Evolutionary conservation across 1,140 invertebrate genomes (phyloP), one percentile per base, ranked within the genome.

Genomic region (Chionoecetes opilio): DNA sequence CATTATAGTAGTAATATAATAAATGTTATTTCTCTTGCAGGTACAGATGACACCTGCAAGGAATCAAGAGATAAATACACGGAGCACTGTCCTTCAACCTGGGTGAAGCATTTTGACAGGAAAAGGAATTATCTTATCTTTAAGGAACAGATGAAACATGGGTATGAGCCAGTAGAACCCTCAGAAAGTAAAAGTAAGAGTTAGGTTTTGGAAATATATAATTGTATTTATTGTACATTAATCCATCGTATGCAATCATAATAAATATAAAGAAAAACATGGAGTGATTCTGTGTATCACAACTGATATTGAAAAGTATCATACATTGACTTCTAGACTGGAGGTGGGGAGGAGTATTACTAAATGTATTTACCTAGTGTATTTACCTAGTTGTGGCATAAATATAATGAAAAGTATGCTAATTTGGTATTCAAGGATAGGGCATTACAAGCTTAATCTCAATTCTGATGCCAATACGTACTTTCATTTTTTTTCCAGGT

Each of bases 51-150:
- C 34, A 90, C 6, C 29, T 94, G 93, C 63, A 90, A 94, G 35
- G 93, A 94, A 82, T 29, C 37, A 37, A 75, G 93, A 89, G 82
- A 88, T 14, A 38, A 14, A 31, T 94, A 89, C 53, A 41, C 31
- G 31, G 93, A 94, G 75, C 21, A 1, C 32, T 94, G 93, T 29
- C 93, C 93, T 3, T 46, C 46, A 63, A 82, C 86, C 34, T 94
- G 93, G 93, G 93, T 94, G 32, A 94, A 94, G 31, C 93, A 94
- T 82, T 94, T 94, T 38, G 93, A 94, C 53, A 75, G 93, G 32
- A 94, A 94, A 34, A 21, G 63, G 11, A 34, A 89, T 26, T 94
- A 94, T 29, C 87, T 89, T 0, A 31, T 82, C 3, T 94, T 94
- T 38, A 94, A 94, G 53, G 85, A 94, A 34, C 46, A 94, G 93